Conservation (phyloP, 2,888 invertebrate species). For the Halictus ligatus region DNA sequence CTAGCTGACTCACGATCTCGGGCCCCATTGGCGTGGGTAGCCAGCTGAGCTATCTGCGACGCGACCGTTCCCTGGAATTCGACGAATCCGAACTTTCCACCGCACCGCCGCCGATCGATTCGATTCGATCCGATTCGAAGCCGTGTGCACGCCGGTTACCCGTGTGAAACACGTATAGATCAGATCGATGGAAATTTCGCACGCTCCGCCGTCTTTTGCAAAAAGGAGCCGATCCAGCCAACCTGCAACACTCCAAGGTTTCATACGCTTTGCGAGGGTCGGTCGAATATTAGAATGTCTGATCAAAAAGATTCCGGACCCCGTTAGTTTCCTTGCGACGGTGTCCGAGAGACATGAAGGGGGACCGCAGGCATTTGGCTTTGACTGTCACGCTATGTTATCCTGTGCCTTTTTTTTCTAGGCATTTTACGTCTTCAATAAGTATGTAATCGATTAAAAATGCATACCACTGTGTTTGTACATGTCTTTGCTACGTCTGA, state of each 20-base stretch:
- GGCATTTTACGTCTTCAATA: too few species aligned
- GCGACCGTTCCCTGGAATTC: slow-evolving; percentile 56
- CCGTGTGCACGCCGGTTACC: slow-evolving; percentile 15
- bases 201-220: slow-evolving; percentile 8
- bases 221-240: neutral
- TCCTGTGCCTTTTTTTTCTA: too few species aligned
- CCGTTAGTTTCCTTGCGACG: too few species aligned
- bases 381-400: too few species aligned
- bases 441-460: too few species aligned
- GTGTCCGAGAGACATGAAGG: too few species aligned
- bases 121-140: slow-evolving; percentile 27
- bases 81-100: slow-evolving; percentile 46
- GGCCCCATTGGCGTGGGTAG: slow-evolving; percentile 61
- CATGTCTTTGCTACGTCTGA: too few species aligned
- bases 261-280: neutral
- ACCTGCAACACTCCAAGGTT: neutral
- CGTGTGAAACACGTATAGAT: slow-evolving; percentile 51
- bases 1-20: slow-evolving; percentile 77
- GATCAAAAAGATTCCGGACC: too few species aligned
- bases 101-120: slow-evolving; percentile 38
- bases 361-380: too few species aligned
- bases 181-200: slow-evolving; percentile 32
- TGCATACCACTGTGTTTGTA: too few species aligned
- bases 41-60: slow-evolving; percentile 44
- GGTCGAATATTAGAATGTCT: neutral